These are phyloP conservation scores for Mycteria americana DNA, from an alignment of 2,797 vertebrate species.

Conservation along the genomic window DNA sequence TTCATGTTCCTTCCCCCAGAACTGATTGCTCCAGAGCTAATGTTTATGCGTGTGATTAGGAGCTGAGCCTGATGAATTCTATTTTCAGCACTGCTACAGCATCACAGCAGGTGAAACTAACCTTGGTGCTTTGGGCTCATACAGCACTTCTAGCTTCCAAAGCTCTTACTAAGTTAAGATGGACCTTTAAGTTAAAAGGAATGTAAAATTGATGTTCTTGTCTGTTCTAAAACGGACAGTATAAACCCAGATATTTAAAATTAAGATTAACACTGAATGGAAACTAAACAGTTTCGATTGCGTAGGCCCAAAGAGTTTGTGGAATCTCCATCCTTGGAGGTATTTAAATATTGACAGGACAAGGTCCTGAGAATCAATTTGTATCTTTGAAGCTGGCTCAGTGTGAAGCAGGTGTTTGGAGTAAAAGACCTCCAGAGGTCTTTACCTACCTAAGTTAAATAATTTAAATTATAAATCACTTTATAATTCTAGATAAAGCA, in stretches of 20 bases:
- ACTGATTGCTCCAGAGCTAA: slow-evolving; percentile 27
- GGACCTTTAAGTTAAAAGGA: background rate
- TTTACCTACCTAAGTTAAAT: background rate
- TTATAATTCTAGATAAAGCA: background rate
- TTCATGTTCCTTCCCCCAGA: background rate
- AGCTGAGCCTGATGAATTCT: background rate
- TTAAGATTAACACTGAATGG: background rate
- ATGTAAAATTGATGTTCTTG: background rate
- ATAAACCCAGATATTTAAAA: background rate
- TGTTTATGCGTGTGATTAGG: slow-evolving; percentile 8
- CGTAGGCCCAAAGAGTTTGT: background rate
- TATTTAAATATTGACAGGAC: background rate
- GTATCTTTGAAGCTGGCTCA: background rate
- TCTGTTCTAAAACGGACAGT: background rate
- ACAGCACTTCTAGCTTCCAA: background rate
- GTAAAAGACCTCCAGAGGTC: background rate
- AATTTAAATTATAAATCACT: background rate
- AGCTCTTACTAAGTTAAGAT: background rate
- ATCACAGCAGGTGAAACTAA: background rate
- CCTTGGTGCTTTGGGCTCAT: background rate
- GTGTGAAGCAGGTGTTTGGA: background rate
- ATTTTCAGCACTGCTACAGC: slow-evolving; percentile 10
- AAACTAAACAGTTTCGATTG: background rate
- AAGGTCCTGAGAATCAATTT: background rate
- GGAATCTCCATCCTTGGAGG: background rate